Evolutionary conservation across 2,797 vertebrate species (phyloP).

Genomic region (Cryptoprocta ferox): DNA sequence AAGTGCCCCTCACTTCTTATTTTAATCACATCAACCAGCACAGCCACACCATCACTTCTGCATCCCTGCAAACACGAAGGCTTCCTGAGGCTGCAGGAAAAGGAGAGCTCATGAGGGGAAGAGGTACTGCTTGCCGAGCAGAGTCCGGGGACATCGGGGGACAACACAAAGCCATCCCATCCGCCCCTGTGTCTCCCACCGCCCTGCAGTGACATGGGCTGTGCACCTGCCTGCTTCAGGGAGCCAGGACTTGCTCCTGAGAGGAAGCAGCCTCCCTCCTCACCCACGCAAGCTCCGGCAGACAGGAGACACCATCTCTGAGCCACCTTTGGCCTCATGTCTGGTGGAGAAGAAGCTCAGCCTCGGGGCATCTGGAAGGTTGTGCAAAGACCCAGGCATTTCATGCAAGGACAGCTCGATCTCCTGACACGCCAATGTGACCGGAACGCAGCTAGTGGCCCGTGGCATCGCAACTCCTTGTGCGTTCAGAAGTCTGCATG

Average conservation of each 20-base stretch:
- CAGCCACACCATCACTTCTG: fast-evolving
- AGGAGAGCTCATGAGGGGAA: slow-evolving; percentile 73
- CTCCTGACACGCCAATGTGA: fast-evolving
- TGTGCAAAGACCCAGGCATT: background rate
- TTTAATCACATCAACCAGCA: fast-evolving
- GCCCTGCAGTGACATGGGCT: fast-evolving
- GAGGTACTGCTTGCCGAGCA: slow-evolving; percentile 65
- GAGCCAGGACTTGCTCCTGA: background rate
- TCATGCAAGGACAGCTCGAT: background rate
- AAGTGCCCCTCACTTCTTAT: too few relatives aligned
- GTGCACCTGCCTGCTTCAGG: fast-evolving
- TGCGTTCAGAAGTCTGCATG: fast-evolving
- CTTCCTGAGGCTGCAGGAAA: slow-evolving; percentile 53
- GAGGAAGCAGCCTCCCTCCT: fast-evolving
- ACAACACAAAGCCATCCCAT: slow-evolving; percentile 69
- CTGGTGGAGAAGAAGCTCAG: background rate
- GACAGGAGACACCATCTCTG: background rate
- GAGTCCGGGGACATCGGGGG: slow-evolving; percentile 65
- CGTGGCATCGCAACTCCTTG: fast-evolving
- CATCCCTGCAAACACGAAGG: fast-evolving
- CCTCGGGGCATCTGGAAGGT: background rate
- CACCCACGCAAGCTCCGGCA: background rate
- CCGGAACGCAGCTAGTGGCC: fast-evolving
- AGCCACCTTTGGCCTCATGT: background rate
- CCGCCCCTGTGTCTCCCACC: background rate